Base-by-base conservation (phyloP, 2,797 vertebrate genomes). In the Nannoperca australis region DNA sequence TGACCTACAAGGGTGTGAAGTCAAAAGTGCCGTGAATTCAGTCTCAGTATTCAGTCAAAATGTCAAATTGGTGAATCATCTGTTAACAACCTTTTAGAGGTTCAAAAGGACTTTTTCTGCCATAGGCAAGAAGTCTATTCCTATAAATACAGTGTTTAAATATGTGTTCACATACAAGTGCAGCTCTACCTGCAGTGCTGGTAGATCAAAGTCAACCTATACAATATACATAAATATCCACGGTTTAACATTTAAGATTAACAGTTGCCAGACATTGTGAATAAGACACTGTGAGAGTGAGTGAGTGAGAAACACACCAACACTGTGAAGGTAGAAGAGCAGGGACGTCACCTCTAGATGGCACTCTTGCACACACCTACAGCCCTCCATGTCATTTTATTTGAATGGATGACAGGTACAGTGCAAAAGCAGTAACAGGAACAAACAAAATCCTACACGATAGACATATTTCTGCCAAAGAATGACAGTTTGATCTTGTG, bases 121-220 rank as follows among this genome's bases (percentile, higher is more conserved):
- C 88, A 88, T 15, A 79, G 84, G 84, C 85, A 81, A 91, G 74
- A 82, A 78, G 74, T 77, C 72, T 70, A 56, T 55, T 82, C 73
- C 73, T 79, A 80, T 83, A 88, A 90, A 89, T 87, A 90, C 65
- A 76, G 30, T 44, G 56, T 86, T 85, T 81, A 88, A 88, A 80
- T 86, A 79, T 34, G 76, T 86, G 80, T 85, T 68, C 45, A 56
- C 76, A 72, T 85, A 85, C 82, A 78, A 87, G 78, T 84, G 67
- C 73, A 77, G 69, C 77, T 88, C 83, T 47, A 76, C 78, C 82
- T 22, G 20, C 66, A 67, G 68, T 77, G 73, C 61, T 3, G 73
- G 72, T 56, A 69, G 89, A 86, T 49, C 67, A 20, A 68, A 74
- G 75, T 85, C 81, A 73, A 47, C 56, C 50, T 70, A 45, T 51